Conservation (phyloP, 2,797 vertebrate genomes). For the Phyllotis vaccarum region DNA sequence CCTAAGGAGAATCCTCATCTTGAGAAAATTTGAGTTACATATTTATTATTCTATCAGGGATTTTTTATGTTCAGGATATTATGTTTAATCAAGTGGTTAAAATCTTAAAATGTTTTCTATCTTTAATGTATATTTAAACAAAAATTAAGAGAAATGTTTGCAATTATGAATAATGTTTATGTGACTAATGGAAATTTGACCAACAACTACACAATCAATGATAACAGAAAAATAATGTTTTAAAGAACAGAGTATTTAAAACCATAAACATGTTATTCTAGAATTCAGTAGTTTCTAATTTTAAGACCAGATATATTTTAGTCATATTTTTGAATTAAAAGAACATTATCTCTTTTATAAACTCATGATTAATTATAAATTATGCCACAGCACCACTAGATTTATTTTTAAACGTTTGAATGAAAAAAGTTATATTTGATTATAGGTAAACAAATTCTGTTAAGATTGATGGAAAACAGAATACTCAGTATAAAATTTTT, state of each 20-base stretch:
- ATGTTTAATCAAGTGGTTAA: no score
- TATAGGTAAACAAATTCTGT: slow-evolving; percentile 8
- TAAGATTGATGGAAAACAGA: background rate
- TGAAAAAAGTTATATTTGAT: background rate
- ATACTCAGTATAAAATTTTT: background rate
- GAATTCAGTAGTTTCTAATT: background rate
- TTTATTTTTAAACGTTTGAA: background rate
- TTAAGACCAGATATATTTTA: background rate
- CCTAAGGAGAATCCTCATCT: background rate
- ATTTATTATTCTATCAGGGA: background rate
- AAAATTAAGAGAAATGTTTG: background rate
- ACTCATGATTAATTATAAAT: background rate
- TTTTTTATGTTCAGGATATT: background rate
- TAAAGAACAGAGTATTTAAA: background rate
- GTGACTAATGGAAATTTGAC: background rate
- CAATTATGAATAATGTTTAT: slow-evolving; percentile 11
- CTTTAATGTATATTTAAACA: background rate
- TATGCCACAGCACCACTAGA: background rate
- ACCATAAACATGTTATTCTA: background rate
- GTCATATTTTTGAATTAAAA: background rate
- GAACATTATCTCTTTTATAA: slow-evolving; percentile 10
- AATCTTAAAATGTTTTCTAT: background rate
- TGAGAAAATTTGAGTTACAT: background rate
- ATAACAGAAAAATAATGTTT: background rate
- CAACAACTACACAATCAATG: background rate